Evolutionary conservation across 2,888 invertebrate species (phyloP), one percentile per base, ranked within the genome.

Genomic region (Steinernema scapterisci): DNA sequence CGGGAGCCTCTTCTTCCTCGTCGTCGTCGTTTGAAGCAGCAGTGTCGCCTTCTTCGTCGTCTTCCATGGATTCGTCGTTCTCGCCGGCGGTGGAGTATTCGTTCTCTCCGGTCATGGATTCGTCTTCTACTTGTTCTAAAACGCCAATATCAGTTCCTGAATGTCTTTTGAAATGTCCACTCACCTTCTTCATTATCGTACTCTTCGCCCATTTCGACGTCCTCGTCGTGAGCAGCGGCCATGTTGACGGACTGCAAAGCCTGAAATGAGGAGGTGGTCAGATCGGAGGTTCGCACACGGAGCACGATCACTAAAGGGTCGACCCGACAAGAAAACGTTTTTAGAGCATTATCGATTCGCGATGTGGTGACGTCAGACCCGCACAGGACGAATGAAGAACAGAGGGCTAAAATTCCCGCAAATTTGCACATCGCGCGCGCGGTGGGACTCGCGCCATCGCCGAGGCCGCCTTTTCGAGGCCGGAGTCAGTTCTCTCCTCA

Each of bases 1-100:
- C 63, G 6, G 75, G 63, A 16, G 74, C 75, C 27, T 76, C 75
- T 81, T 81, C 63, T 63, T 76, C 73, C 80, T 78, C 52, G 31
- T 63, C 63, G 16, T 63, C 63, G 38, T 63, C 63, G 63, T 63
- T 63, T 31, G 63, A 63, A 25, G 38, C 63, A 25, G 63, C 63
- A 21, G 63, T 63, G n/a, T 63, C 63, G 16, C 63, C 63, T 19
- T 63, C 63, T 13, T 63, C 63, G 31, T 63, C 63, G 63, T 63
- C 63, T 25, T 63, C 63, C 63, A 63, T 38, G 31, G 63, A 63
- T 5, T 63, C 63, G 63, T 63, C 63, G 63, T 63, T 63, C 31
- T 63, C 63, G 3, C 63, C 63, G 38, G 63, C 63, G 31, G 63
- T 63, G 16, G 25, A 25, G 38, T 63, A 63, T 2, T 63, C 63